These are phyloP conservation scores for Clangula hyemalis DNA, from an alignment of 2,797 vertebrate species.

Conservation along the genomic window DNA sequence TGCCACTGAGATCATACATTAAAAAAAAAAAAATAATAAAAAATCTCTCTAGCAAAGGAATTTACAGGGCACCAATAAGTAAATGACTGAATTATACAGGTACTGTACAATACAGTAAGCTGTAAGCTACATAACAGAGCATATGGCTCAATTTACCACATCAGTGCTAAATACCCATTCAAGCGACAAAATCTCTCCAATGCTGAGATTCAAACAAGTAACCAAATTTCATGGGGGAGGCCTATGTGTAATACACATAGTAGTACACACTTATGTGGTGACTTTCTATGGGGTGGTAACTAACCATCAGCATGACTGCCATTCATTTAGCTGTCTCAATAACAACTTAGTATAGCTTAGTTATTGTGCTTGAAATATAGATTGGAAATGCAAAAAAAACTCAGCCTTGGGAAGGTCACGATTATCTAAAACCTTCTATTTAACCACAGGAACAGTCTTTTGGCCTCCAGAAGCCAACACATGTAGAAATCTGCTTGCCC, in stretches of 20 bases:
- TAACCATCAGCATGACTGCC: neutral
- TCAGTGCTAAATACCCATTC: neutral
- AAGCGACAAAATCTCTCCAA: neutral
- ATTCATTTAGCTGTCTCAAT: neutral
- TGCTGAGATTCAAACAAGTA: neutral
- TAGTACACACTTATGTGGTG: neutral
- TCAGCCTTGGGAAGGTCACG: neutral
- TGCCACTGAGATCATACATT: neutral
- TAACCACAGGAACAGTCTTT: slow-evolving; percentile 7
- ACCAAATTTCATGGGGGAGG: neutral
- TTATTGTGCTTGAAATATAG: neutral
- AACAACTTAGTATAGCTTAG: neutral
- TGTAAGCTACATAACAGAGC: neutral
- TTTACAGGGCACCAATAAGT: neutral
- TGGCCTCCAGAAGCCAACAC: neutral
- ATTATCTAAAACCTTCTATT: slow-evolving; percentile 3
- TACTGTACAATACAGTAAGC: neutral
- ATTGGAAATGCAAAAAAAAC: neutral
- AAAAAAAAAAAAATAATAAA: neutral
- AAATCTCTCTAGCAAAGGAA: neutral
- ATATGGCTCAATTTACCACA: neutral
- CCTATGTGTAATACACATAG: accelerated
- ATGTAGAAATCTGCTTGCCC: neutral
- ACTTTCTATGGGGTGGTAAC: neutral
- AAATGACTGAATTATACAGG: neutral